Conservation (phyloP, 2,888 invertebrate genomes). For the Zaprionus obscuricornis region DNA sequence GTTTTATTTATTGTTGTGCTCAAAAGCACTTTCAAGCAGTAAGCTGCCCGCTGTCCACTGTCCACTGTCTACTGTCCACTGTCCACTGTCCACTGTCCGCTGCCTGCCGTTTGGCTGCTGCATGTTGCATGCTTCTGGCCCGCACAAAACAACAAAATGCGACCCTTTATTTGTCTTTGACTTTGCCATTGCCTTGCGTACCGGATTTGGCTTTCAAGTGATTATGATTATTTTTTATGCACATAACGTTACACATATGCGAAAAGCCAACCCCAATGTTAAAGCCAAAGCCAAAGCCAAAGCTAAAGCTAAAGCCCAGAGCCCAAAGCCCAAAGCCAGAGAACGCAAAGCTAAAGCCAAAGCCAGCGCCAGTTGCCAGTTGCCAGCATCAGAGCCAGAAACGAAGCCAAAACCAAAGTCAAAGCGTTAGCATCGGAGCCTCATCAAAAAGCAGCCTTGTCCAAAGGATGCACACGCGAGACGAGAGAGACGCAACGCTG, state of each 20-base stretch:
- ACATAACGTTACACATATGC: constrained; percentile 59
- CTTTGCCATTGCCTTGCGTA: no score
- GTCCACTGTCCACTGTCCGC: no score
- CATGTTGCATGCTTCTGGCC: no score
- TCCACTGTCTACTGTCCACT: no score
- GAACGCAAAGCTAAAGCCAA: constrained; percentile 54
- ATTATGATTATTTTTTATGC: constrained; percentile 78
- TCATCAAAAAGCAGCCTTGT: constrained; percentile 50
- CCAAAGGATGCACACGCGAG: constrained; percentile 1
- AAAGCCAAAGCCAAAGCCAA: constrained; percentile 17
- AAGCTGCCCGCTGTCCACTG: no score
- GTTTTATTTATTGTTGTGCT: constrained; percentile 60
- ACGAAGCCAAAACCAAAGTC: constrained; percentile 34
- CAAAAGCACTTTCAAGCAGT: constrained; percentile 50
- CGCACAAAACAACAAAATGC: background rate
- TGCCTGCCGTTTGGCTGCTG: no score
- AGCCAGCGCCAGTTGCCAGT: no score
- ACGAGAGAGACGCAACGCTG: no score
- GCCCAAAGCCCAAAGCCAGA: constrained; percentile 31
- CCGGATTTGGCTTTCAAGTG: constrained; percentile 77
- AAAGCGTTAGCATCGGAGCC: constrained; percentile 42
- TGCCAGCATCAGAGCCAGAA: background rate
- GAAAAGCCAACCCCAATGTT: constrained; percentile 36
- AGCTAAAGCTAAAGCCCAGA: background rate
- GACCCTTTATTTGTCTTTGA: constrained; percentile 54